A percentile compares a stretch with the other conserved stretches of the same genome.
These are phyloP conservation scores for Darwinula stevensoni DNA, from an alignment of 2,888 invertebrate species.

Conservation along the genomic window DNA sequence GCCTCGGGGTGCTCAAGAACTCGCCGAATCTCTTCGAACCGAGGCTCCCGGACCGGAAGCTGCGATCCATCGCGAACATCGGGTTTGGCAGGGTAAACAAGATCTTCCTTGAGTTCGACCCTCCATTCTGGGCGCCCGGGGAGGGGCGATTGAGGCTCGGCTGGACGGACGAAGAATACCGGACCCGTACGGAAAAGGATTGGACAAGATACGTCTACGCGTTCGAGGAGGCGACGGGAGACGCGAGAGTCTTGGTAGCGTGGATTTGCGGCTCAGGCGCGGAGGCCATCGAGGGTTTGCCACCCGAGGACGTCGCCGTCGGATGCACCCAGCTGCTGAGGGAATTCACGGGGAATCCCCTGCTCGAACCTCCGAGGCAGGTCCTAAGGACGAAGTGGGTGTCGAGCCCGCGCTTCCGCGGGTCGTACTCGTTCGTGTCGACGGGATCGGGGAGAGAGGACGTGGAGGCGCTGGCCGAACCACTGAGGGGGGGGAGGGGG, in stretches of 20 bases:
- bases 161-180: constrained; percentile 8
- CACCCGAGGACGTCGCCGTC: constrained; percentile 20
- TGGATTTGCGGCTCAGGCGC: constrained; percentile 36
- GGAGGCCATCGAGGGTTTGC: constrained; percentile 22
- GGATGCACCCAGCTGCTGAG: constrained; percentile 22
- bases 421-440: too few species aligned
- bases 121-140: constrained; percentile 12
- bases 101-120: constrained; percentile 14
- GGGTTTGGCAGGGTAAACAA: constrained; percentile 16
- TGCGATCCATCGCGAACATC: constrained; percentile 8
- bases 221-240: constrained; percentile 26
- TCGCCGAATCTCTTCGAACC: constrained; percentile 13
- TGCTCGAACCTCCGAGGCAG: too few species aligned
- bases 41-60: constrained; percentile 14
- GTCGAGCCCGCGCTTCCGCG: too few species aligned
- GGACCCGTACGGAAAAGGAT: constrained; percentile 5
- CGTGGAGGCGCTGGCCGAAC: too few species aligned
- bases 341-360: too few species aligned
- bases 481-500: too few species aligned
- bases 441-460: too few species aligned
- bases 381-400: too few species aligned
- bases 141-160: constrained; percentile 8
- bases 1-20: constrained; percentile 16
- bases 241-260: constrained; percentile 24
- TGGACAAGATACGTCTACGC: constrained; percentile 31